phyloP scores from a whole-genome alignment of 2,113 vertebrate species.

The Pygathrix nemaeus region DNA sequence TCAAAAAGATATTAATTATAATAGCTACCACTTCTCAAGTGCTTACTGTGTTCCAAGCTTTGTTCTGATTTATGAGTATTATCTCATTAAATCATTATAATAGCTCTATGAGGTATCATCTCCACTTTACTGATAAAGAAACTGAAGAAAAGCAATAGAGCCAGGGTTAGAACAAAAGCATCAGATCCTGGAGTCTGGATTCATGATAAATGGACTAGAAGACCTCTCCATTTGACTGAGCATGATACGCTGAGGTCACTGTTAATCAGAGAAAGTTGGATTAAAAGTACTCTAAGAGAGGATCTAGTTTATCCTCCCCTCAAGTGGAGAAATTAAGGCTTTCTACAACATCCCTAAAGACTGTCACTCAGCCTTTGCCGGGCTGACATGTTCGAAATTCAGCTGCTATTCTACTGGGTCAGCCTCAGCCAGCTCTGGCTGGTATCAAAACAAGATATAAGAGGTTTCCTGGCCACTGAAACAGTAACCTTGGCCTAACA shows the following conservation, averaged over 20 bases:
- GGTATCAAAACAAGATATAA: neutral
- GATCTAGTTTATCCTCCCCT: neutral
- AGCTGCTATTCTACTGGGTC: neutral
- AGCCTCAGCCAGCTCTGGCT: neutral
- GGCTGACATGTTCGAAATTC: neutral
- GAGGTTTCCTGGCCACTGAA: slow-evolving; percentile 45
- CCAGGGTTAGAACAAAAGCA: neutral
- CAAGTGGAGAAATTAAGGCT: neutral
- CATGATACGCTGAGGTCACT: fast-evolving
- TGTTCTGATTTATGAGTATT: neutral
- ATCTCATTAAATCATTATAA: neutral
- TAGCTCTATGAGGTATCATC: neutral
- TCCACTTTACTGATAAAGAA: neutral
- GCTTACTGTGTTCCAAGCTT: neutral
- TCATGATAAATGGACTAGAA: neutral
- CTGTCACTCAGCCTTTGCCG: neutral
- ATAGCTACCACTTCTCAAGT: neutral
- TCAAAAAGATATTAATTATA: neutral
- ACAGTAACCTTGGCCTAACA: neutral
- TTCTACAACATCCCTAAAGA: neutral
- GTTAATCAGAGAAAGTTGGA: neutral
- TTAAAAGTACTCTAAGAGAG: neutral
- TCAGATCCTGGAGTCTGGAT: neutral
- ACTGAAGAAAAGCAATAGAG: neutral
- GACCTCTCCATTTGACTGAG: neutral